Evolutionary conservation across 2,797 vertebrate species (phyloP), one percentile per base, ranked within the genome.

Genomic region (Gadopsis bispinosus): DNA sequence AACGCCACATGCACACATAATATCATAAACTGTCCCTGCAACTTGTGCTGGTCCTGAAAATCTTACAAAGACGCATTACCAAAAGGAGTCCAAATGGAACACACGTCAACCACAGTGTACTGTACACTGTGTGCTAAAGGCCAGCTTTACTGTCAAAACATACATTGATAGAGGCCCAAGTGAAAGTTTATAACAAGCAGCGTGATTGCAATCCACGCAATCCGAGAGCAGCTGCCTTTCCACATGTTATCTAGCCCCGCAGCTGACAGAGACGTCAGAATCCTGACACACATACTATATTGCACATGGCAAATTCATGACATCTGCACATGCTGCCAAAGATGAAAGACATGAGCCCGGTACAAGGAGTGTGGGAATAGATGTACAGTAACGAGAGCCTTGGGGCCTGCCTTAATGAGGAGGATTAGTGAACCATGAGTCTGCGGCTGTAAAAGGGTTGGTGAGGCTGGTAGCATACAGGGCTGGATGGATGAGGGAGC

Each of bases 361-460:
- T 87, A 90, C 87, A 88, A 68, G 85, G 73, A 87, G 87, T 56
- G 56, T 19, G 83, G 81, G 89, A 89, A 89, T 82, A 87, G 84
- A 87, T 81, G 83, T 91, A 91, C 84, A 85, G 84, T 90, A 91
- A 89, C 48, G 78, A 90, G 87, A 88, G 82, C 90, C 78, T 62
- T 60, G 86, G 84, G 91, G 83, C 72, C 69, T 14, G 72, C 45
- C 83, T 82, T 92, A 93, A 93, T 91, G 90, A 93, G 89, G 70
- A n/a, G 85, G 82, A 94, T 94, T 93, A 93, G 89, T 84, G 89
- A 89, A 87, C 85, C 75, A 26, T 89, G 86, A 89, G 29, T 76
- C 74, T 54, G 56, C 73, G 47, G 79, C 81, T 79, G 74, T 69
- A 61, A 64, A 47, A 70, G 61, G 71, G 80, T 41, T 19, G 63